These are phyloP conservation scores for Semotilus atromaculatus DNA, from an alignment of 2,797 vertebrate species.

Conservation along the genomic window DNA sequence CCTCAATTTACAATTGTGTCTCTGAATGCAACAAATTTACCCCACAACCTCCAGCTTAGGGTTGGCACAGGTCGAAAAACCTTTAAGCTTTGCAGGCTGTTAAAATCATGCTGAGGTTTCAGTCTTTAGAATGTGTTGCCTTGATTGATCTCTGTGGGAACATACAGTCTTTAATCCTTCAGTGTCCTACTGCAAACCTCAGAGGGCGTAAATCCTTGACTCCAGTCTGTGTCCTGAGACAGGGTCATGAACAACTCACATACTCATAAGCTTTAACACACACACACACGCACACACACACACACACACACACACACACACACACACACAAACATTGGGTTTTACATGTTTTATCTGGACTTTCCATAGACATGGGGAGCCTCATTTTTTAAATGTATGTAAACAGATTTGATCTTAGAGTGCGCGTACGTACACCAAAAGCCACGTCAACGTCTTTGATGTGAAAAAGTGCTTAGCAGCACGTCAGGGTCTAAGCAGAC, in stretches of 20 bases:
- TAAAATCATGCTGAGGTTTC: conserved; percentile 39
- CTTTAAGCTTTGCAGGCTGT: conserved; percentile 31
- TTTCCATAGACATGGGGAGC: too few species aligned
- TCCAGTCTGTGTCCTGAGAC: conserved; percentile 7
- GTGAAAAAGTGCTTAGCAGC: too few species aligned
- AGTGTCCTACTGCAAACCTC: neutral
- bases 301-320: neutral
- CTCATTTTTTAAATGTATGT: too few species aligned
- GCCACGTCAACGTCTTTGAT: too few species aligned
- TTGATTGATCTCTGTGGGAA: conserved; percentile 9
- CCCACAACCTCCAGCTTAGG: conserved; percentile 6
- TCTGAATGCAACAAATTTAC: conserved; percentile 28
- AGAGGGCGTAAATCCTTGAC: neutral
- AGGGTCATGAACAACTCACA: neutral
- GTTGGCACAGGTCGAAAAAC: conserved; percentile 7
- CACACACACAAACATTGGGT: too few species aligned
- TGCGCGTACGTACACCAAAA: too few species aligned
- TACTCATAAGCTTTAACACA: neutral
- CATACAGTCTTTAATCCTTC: neutral
- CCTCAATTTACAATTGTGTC: neutral
- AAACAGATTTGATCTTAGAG: too few species aligned
- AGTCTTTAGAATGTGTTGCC: conserved; percentile 13
- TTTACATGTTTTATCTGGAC: too few species aligned
- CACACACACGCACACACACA: too few species aligned
- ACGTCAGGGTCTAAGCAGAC: too few species aligned